Conservation (phyloP, 2,113 vertebrate species). For the Lucifuga dentata region DNA sequence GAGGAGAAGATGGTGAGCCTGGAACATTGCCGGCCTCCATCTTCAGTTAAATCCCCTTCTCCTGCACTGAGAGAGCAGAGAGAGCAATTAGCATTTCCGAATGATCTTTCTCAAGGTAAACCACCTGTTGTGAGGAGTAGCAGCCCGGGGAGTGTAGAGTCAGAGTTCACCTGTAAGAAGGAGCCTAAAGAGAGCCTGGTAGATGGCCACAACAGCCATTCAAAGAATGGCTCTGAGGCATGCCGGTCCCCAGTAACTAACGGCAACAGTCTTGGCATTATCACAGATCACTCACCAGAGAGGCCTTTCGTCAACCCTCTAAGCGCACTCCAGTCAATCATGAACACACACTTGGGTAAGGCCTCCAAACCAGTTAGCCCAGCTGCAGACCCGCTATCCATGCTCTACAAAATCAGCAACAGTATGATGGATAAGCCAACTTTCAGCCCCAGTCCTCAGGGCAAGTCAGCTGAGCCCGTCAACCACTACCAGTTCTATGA, state of each 20-base stretch:
- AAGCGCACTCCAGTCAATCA: slow-evolving; percentile 98
- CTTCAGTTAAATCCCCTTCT: slow-evolving; percentile 84
- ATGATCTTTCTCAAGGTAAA: slow-evolving; percentile 82
- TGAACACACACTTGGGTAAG: slow-evolving; percentile 99
- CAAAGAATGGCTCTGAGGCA: slow-evolving; percentile 88
- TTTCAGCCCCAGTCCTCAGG: slow-evolving; percentile 89
- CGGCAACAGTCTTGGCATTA: slow-evolving; percentile 93
- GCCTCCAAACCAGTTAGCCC: slow-evolving; percentile 94
- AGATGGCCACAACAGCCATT: slow-evolving; percentile 81
- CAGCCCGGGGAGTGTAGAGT: slow-evolving; percentile 79
- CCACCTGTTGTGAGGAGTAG: slow-evolving; percentile 82
- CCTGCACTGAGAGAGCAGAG: slow-evolving; percentile 90
- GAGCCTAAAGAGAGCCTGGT: slow-evolving; percentile 86
- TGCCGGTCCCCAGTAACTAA: slow-evolving; percentile 93
- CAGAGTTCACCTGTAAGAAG: slow-evolving; percentile 86
- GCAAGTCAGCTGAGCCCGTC: slow-evolving; percentile 89
- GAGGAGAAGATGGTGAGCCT: slow-evolving; percentile 86
- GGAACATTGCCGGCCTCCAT: slow-evolving; percentile 73
- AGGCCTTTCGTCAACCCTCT: slow-evolving; percentile 96
- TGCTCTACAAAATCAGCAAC: slow-evolving; percentile 99
- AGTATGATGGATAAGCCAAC: slow-evolving; percentile 97
- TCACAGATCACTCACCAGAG: slow-evolving; percentile 97
- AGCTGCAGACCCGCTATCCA: slow-evolving; percentile 94
- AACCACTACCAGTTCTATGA: slow-evolving; percentile 92
- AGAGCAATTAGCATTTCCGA: slow-evolving; percentile 85